Base-by-base conservation (phyloP, 2,888 invertebrate genomes). In the Sinelater perroti region DNA sequence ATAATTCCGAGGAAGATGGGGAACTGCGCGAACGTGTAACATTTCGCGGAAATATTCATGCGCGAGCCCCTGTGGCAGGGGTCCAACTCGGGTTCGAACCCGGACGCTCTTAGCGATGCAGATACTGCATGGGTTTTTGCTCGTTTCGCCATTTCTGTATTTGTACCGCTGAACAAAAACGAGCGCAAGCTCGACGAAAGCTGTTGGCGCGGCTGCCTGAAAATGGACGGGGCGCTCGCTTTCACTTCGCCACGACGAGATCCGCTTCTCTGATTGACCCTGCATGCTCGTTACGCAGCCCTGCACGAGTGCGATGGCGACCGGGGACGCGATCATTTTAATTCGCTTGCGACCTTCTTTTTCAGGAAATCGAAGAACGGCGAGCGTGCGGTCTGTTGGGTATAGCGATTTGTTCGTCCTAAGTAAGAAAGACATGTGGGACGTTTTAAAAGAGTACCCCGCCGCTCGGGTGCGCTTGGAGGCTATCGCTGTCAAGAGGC, bases 371-470 rank as follows among this genome's bases (percentile, higher is more conserved):
- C 87, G 97, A 77, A 87, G 97, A 80, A 98, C 98, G 78, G 98
- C 98, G 69, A 96, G 96, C 73, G 97, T 98, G 71, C 87, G 95
- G 70, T 97, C 97, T 58, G 97, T 98, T 64, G 98, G 98, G 71
- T 98, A 98, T 83, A 97, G 97, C 79, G 97, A 98, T 82, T 87
- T 98, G 73, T 98, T 98, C 83, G 97, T 97, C 77, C 88, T 98
- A 70, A 95, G 95, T 81, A 98, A 98, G 85, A 95, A 95, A 83
- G 97, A 97, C 83, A 95, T 98, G 92, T 97, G 97, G 97, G 97
- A 97, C 80, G 98, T 98, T 66, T 87, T 96, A 65, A 95, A 97
- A 81, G 95, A 95, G 78, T 95, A 95, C 80, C 95, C 95, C 17
- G 93, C 94, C 14, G 95, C 95, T 62, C 84, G 97, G 79, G 91